Evolutionary conservation across 2,797 vertebrate genomes (phyloP).

Genomic region (Sorex maritimensis): DNA sequence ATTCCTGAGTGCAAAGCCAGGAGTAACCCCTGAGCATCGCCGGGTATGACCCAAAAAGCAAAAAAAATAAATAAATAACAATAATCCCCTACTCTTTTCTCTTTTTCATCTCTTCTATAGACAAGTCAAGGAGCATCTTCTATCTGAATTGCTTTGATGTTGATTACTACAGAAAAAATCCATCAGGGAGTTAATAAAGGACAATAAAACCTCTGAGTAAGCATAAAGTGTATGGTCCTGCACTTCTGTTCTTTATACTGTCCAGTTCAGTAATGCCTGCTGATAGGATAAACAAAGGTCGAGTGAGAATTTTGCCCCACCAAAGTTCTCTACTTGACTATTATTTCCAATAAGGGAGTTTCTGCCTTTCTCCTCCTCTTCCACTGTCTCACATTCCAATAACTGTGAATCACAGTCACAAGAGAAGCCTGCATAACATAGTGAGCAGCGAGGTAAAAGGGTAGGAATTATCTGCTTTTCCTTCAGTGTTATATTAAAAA

Average conservation of each 20-base stretch:
- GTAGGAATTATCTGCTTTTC: slow-evolving; percentile 43
- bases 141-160: background rate
- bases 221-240: background rate
- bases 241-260: background rate
- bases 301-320: background rate
- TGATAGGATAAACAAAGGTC: background rate
- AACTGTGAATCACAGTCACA: background rate
- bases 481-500: background rate
- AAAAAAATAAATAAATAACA: no score
- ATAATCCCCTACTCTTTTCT: no score
- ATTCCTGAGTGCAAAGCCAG: no score
- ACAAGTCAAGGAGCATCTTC: background rate
- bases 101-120: background rate
- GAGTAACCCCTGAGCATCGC: no score
- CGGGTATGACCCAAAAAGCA: no score
- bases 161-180: background rate
- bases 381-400: background rate
- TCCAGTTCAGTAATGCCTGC: background rate
- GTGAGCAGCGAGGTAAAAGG: slow-evolving; percentile 33
- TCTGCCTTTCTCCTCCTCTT: background rate
- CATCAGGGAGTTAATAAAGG: background rate
- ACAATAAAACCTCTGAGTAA: background rate
- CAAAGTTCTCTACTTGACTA: background rate
- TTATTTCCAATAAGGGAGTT: background rate
- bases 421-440: background rate